Evolutionary conservation across 2,888 invertebrate genomes (phyloP), one percentile per base, ranked within the genome.

Genomic region (Ypsolopha sequella): DNA sequence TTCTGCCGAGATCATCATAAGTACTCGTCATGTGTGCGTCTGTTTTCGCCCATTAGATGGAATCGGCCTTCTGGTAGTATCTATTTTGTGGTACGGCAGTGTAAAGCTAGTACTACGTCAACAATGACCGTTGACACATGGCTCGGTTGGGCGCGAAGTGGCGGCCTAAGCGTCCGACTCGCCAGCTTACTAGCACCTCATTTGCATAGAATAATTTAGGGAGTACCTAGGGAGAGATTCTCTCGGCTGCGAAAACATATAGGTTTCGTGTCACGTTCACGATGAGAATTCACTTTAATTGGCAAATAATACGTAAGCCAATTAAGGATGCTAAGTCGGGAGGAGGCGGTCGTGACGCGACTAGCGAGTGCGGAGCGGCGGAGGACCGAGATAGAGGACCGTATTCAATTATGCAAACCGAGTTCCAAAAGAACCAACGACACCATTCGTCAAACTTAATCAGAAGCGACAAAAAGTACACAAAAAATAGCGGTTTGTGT

Each of bases 281-380:
- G 68, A 81, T 78, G 86, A 84, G 77, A 87, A 84, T 86, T 84
- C 81, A 80, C 85, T 86, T 85, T 87, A 87, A 87, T 87, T 87
- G 86, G 86, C 86, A 86, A 86, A 87, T 87, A 86, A 87, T 87
- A 86, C 86, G 82, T 75, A 84, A 79, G 78, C 80, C 82, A 87
- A 87, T 87, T 86, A 87, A 76, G 82, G 85, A 84, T 85, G 80
- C 84, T 81, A 81, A 85, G 84, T 81, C 76, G 80, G 84, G 75
- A 70, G 71, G 76, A 76, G 75, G 72, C 73, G 82, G 74, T 75
- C 86, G 86, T 87, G 86, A 80, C 77, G 66, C 69, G 86, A 86
- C 80, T 86, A 41, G 47, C 41, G 51, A 60, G 44, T 24, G 2
- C 52, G 46, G 50, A 50, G 46, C 35, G 52, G 48, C 49, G 39